Conservation (phyloP, 2,113 vertebrate genomes). For the Caretta caretta region DNA sequence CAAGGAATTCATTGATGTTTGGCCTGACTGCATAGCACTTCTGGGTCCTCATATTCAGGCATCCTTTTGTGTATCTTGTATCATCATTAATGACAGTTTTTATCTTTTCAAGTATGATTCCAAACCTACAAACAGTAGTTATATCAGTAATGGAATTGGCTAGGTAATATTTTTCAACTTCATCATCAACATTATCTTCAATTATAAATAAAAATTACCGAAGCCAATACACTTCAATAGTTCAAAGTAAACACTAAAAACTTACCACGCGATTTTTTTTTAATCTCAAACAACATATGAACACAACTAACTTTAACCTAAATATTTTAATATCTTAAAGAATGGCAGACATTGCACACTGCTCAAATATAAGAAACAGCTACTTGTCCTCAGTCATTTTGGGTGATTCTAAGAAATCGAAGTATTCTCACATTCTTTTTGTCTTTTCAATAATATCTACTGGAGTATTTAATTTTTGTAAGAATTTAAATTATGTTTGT, state of each 20-base stretch:
- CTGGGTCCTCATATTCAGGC: constrained; percentile 94
- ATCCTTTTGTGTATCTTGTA: constrained; percentile 90
- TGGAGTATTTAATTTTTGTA: neutral
- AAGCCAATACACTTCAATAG: neutral
- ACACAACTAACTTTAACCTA: neutral
- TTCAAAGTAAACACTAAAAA: neutral
- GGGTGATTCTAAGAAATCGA: neutral
- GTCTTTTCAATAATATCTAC: neutral
- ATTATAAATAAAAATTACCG: neutral
- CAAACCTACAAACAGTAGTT: constrained; percentile 84
- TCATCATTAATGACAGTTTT: constrained; percentile 94
- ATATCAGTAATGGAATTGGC: neutral
- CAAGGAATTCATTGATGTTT: constrained; percentile 94
- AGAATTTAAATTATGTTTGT: neutral
- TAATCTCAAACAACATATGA: neutral
- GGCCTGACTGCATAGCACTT: constrained; percentile 97
- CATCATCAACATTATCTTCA: neutral
- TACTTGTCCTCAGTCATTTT: neutral
- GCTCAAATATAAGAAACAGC: neutral
- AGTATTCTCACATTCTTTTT: neutral
- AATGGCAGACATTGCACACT: neutral
- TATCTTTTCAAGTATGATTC: constrained; percentile 91
- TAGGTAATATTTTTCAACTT: neutral
- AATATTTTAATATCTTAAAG: neutral
- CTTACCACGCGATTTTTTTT: neutral